Evolutionary conservation across 2,888 invertebrate genomes (phyloP), one percentile per base, ranked within the genome.

Genomic region (Lepeophtheirus nordmannii): DNA sequence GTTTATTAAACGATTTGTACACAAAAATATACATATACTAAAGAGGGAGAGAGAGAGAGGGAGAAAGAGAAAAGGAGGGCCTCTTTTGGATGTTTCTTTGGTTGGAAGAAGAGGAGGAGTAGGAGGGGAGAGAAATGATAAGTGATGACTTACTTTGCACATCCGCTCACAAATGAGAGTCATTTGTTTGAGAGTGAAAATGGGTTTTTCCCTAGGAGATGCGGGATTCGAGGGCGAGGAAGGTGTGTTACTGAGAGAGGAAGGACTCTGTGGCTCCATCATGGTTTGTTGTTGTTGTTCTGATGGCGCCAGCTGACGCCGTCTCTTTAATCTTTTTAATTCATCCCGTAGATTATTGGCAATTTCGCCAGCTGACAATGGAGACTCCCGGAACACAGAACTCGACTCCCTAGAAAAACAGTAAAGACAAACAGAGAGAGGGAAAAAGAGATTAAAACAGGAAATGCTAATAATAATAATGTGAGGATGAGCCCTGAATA

Each of bases 181-280:
- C 66, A 66, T 66, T 22, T 66, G 66, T 39, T 66, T 66, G 20
- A 66, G 60, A 20, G 66, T 66, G 60, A 66, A 66, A 14, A 66
- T 56, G 39, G 66, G 66, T 7, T 56, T 60, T 11, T 66, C 66
- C 11, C 53, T 14, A 11, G 10, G n/a, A 2, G 41, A 22, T 9
- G 23, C 22, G 63, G 22, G 10, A 37, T 1, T 8, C 30, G 23
- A n/a, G 30, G 61, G n/a, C 14, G 37, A 30, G 12, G 38, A n/a
- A n/a, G 11, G 14, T n/a, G 38, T n/a, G 14, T n/a, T 61, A 11
- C 37, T 39, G 23, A 53, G 14, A 12, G 63, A 56, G 30, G 37
- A 12, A 9, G 23, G 20, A 30, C 30, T 30, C 30, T 30, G 30
- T 30, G 30, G 30, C 30, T 30, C 30, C 30, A 30, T 30, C 30